Percentiles rank a stretch among this genome's conserved stretches.
These are phyloP conservation scores for Pseudanteris insignis DNA, from an alignment of 2,888 invertebrate genomes.

Conservation along the genomic window DNA sequence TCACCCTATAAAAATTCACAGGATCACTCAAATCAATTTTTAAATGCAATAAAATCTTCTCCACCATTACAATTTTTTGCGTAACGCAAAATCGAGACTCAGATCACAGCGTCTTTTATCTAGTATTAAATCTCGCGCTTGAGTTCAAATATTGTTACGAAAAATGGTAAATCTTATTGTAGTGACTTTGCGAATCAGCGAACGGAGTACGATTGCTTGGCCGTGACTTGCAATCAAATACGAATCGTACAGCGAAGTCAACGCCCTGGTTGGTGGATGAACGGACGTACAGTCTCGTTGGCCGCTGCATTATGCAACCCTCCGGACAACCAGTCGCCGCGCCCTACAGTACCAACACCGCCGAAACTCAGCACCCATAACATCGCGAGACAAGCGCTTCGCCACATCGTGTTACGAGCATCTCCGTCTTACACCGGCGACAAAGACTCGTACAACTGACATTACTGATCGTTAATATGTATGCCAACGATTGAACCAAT, in stretches of 20 bases:
- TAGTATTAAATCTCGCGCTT: no score
- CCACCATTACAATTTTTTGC: neutral
- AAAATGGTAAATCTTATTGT: constrained; percentile 4
- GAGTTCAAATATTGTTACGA: no score
- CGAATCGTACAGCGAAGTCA: constrained; percentile 54
- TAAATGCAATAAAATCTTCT: neutral
- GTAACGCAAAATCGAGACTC: no score
- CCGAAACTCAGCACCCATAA: constrained; percentile 17
- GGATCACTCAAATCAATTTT: no score
- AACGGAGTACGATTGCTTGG: constrained; percentile 9
- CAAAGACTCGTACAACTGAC: constrained; percentile 1
- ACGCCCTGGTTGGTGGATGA: constrained; percentile 60
- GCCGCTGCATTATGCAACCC: constrained; percentile 62
- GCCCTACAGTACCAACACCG: constrained; percentile 47
- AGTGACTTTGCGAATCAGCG: constrained; percentile 17
- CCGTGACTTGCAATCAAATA: constrained; percentile 31
- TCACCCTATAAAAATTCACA: no score
- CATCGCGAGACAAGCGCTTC: constrained; percentile 5
- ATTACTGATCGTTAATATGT: no score
- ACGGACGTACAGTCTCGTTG: constrained; percentile 44
- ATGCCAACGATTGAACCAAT: no score
- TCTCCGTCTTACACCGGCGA: constrained; percentile 2
- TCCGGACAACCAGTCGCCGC: constrained; percentile 53
- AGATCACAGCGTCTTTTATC: no score
- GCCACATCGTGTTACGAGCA: constrained; percentile 11